Conservation (phyloP, 1,140 invertebrate genomes). For the Magallana angulata region DNA sequence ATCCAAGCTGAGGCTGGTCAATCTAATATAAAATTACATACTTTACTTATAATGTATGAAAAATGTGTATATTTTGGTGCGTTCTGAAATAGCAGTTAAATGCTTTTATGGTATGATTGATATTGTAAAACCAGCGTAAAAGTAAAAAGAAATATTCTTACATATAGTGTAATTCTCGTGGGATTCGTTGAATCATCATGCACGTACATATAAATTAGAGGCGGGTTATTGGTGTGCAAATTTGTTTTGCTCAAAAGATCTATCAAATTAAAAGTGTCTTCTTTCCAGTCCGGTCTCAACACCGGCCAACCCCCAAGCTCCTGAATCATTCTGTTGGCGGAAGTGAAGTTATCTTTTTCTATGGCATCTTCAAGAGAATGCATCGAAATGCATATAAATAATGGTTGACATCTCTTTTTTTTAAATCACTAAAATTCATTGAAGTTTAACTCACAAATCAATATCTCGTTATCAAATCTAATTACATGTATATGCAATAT, state of each 20-base stretch:
- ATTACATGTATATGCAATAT: too few relatives aligned
- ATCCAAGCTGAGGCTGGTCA: slow-evolving; percentile 88
- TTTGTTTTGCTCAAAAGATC: slow-evolving; percentile 85
- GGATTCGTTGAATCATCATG: slow-evolving; percentile 93
- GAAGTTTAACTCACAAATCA: too few relatives aligned
- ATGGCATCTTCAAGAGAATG: slow-evolving; percentile 70
- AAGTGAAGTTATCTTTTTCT: slow-evolving; percentile 83
- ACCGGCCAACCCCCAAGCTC: slow-evolving; percentile 92
- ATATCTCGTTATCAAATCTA: too few relatives aligned
- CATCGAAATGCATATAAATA: too few relatives aligned
- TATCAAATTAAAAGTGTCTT: slow-evolving; percentile 84
- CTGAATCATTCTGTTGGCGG: slow-evolving; percentile 86
- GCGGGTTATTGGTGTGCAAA: slow-evolving; percentile 88
- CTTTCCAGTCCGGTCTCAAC: slow-evolving; percentile 81
- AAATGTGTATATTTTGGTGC: too few relatives aligned
- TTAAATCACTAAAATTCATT: too few relatives aligned
- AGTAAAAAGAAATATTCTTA: slow-evolving; percentile 67
- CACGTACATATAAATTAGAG: slow-evolving; percentile 87
- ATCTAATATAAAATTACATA: slow-evolving; percentile 80
- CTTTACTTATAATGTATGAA: too few relatives aligned
- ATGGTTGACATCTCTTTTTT: too few relatives aligned
- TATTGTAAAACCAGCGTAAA: too few relatives aligned
- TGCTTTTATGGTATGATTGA: too few relatives aligned
- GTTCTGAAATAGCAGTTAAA: too few relatives aligned
- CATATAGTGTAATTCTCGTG: slow-evolving; percentile 89